A percentile compares a stretch with the other conserved stretches of the same genome.
Conservation (phyloP, 2,888 invertebrate genomes). For the Temnothorax ravouxi region DNA sequence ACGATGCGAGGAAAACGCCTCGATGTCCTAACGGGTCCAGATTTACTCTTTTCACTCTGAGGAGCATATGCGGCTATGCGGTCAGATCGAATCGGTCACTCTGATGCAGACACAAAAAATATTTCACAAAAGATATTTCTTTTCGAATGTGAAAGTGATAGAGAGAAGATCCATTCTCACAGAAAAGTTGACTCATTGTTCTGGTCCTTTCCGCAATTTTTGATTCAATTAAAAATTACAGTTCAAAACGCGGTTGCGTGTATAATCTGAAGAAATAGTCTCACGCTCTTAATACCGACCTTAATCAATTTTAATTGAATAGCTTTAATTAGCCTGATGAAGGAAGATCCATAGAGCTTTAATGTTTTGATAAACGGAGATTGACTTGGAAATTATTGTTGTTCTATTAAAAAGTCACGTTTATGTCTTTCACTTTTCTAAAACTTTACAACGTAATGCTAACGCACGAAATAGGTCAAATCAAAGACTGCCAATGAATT, state of each 20-base stretch:
- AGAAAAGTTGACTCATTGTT: background rate
- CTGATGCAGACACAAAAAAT: too few relatives aligned
- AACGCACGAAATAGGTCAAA: constrained; percentile 1
- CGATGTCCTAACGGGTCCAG: constrained; percentile 16
- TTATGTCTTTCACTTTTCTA: background rate
- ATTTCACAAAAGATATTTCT: background rate
- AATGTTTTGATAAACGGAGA: background rate
- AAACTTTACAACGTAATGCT: background rate
- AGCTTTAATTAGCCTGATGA: background rate
- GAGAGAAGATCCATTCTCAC: background rate
- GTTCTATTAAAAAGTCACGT: background rate
- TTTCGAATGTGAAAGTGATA: background rate
- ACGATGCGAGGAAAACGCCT: constrained; percentile 18
- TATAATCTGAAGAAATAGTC: background rate
- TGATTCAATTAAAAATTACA: background rate
- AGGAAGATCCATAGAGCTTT: background rate
- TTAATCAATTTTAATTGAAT: background rate
- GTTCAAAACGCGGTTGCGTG: background rate
- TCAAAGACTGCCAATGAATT: constrained; percentile 13
- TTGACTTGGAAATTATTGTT: background rate
- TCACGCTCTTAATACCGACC: background rate
- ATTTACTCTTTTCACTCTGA: background rate
- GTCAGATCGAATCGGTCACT: background rate
- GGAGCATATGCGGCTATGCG: background rate
- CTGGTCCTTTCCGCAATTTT: background rate